Evolutionary conservation across 1,140 invertebrate species (phyloP), one percentile per base, ranked within the genome.

Genomic region (Branchinecta lindahli): DNA sequence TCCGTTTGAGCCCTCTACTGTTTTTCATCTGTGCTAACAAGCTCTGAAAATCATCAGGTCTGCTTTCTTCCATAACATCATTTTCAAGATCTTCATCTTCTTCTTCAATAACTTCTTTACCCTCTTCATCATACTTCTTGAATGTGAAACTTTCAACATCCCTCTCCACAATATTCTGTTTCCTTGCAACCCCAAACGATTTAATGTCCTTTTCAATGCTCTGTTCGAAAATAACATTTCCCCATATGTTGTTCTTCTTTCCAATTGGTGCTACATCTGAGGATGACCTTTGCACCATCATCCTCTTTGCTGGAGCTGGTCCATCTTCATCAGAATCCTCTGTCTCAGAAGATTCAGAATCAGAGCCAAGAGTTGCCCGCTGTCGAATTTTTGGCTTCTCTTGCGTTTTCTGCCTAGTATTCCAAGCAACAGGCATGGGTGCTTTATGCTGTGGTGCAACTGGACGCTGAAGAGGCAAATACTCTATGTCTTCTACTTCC

Each of bases 141-240:
- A 15, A 61, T 15, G 18, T 15, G 52, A 61, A 61, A 61, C 52
- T 61, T 61, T 61, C 52, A 61, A 61, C 52, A 61, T 61, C 52
- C 4, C 52, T 12, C 6, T 61, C 18, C 12, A 61, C 52, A 12
- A 15, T 20, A 61, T 61, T 61, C 4, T 12, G 12, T 6, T 61
- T 61, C 18, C 52, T 61, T 12, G 52, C 12, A 20, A 61, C 18
- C 12, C 18, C 18, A 61, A 61, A 61, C 12, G 52, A 61, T 61
- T 61, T 61, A 61, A 61, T 20, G 12, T 61, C 52, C 18, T 61
- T 20, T 6, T 61, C 52, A 61, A 61, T 15, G 12, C 12, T 61
- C 18, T 61, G 52, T 61, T 61, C 52, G 12, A 61, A 20, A 15
- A 61, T 61, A 61, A 20, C 52, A 61, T 61, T 61, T 15, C 52